Evolutionary conservation across 2,888 invertebrate genomes (phyloP).

Genomic region (Heliconius sara): DNA sequence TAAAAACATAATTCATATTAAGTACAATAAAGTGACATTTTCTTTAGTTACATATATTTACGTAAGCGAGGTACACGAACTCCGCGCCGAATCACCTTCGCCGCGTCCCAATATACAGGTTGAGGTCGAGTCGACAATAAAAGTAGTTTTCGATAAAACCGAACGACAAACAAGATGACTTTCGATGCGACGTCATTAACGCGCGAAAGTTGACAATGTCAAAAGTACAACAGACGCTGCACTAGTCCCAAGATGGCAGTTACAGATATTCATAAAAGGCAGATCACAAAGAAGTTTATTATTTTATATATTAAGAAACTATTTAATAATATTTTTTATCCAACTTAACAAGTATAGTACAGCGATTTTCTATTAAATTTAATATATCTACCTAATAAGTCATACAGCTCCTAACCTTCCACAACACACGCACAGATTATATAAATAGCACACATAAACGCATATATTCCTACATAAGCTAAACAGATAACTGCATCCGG

Average conservation of each 20-base stretch:
- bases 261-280: background rate
- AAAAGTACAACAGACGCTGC: constrained; percentile 38
- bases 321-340: background rate
- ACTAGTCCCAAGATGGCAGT: background rate
- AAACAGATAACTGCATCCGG: constrained; percentile 75
- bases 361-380: background rate
- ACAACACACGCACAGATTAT: constrained; percentile 69
- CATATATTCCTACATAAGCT: constrained; percentile 53
- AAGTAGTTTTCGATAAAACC: constrained; percentile 70
- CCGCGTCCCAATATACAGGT: constrained; percentile 76
- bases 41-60: constrained; percentile 74
- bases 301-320: background rate
- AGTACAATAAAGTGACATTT: constrained; percentile 55
- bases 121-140: constrained; percentile 77
- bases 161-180: constrained; percentile 71
- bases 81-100: constrained; percentile 73
- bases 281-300: background rate
- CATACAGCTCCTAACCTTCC: constrained; percentile 73
- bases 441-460: constrained; percentile 54
- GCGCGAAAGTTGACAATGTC: constrained; percentile 59
- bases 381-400: constrained; percentile 23
- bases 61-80: constrained; percentile 78
- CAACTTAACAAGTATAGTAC: background rate
- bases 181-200: constrained; percentile 50
- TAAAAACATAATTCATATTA: constrained; percentile 46